These are phyloP conservation scores for Drosophila ogumai DNA, from an alignment of 1,140 invertebrate genomes.

Conservation along the genomic window DNA sequence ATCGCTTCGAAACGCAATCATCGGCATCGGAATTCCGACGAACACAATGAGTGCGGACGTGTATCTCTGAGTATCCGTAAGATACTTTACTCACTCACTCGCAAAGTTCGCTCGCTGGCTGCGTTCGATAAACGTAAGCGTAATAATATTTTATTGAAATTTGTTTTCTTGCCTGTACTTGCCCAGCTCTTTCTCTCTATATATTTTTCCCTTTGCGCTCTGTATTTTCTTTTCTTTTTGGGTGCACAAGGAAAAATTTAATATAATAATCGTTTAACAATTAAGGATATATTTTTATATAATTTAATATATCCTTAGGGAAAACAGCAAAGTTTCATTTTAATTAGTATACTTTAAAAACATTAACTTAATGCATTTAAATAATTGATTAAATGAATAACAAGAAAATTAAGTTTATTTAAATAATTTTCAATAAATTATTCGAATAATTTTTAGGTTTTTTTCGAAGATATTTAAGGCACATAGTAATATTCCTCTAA, in stretches of 20 bases:
- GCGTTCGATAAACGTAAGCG: constrained; percentile 80
- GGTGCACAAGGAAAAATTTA: constrained; percentile 20
- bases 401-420: no score
- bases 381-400: neutral
- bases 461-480: no score
- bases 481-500: no score
- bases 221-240: constrained; percentile 27
- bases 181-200: constrained; percentile 16
- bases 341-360: neutral
- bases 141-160: constrained; percentile 84
- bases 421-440: no score
- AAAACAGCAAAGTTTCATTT: no score
- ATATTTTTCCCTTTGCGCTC: constrained; percentile 11
- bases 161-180: constrained; percentile 73
- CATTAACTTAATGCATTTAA: neutral
- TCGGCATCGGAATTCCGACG: constrained; percentile 44
- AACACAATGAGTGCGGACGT: constrained; percentile 53
- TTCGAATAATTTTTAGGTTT: no score
- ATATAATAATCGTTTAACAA: neutral
- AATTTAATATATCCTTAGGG: neutral
- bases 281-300: no score
- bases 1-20: constrained; percentile 25
- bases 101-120: constrained; percentile 13
- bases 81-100: constrained; percentile 57
- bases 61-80: constrained; percentile 70